A percentile compares a stretch with the other conserved stretches of the same genome.
These are phyloP conservation scores for Falcaria lacertinaria DNA, from an alignment of 2,888 invertebrate species.

Conservation along the genomic window DNA sequence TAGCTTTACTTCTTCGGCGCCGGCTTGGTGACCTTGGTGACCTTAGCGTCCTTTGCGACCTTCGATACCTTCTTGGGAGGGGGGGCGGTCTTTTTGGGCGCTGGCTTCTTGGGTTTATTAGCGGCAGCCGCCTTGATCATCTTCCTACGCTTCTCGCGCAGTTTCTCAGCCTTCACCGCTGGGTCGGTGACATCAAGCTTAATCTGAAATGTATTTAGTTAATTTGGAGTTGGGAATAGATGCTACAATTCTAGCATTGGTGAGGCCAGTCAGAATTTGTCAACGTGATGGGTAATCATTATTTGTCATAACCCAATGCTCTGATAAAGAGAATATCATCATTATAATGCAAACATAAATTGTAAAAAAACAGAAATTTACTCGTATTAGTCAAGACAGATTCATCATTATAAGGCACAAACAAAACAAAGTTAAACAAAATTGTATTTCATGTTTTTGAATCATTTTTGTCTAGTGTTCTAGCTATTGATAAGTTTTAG, in stretches of 20 bases:
- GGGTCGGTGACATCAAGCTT: slow-evolving; percentile 64
- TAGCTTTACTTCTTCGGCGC: slow-evolving; percentile 47
- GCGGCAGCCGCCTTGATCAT: slow-evolving; percentile 72
- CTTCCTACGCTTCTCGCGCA: slow-evolving; percentile 72
- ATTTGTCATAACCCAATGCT: slow-evolving; percentile 76
- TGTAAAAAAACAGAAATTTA: no score
- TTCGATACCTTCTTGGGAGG: slow-evolving; percentile 54
- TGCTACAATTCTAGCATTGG: neutral
- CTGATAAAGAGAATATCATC: slow-evolving; percentile 71
- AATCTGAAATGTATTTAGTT: slow-evolving; percentile 59
- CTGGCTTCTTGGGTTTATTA: slow-evolving; percentile 76
- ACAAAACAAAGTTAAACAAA: no score
- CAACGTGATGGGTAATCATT: slow-evolving; percentile 74
- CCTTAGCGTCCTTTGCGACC: slow-evolving; percentile 36
- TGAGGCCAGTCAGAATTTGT: slow-evolving; percentile 54
- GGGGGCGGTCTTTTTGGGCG: slow-evolving; percentile 64
- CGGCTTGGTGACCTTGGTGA: slow-evolving; percentile 32
- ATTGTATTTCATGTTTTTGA: no score
- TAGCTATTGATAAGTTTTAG: no score
- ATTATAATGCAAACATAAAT: no score
- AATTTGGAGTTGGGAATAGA: no score
- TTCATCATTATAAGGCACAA: no score
- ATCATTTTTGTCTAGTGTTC: no score
- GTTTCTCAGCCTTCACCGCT: slow-evolving; percentile 70
- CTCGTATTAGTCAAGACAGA: no score